These are phyloP conservation scores for Omphaloscelis lunosa DNA, from an alignment of 2,888 invertebrate species.

Conservation along the genomic window DNA sequence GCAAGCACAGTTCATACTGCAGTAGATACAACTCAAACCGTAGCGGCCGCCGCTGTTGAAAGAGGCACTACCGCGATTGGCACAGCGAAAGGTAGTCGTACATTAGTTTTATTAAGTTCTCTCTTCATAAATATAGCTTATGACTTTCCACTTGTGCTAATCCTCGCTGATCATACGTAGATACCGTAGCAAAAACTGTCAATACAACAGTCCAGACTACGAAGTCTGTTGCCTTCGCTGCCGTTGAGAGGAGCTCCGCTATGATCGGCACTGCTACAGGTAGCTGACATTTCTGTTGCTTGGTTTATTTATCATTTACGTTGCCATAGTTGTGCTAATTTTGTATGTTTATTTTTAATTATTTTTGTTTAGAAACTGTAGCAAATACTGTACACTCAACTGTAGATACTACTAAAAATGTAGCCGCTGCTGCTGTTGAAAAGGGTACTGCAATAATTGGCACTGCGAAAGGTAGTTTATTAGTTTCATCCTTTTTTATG, in stretches of 20 bases:
- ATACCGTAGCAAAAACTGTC: slow-evolving; percentile 66
- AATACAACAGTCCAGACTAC: slow-evolving; percentile 72
- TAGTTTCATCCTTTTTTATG: neutral
- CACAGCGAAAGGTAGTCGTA: slow-evolving; percentile 34
- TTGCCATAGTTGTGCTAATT: slow-evolving; percentile 51
- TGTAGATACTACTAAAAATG: slow-evolving; percentile 78
- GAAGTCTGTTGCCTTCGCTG: slow-evolving; percentile 73
- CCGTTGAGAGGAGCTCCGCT: slow-evolving; percentile 69
- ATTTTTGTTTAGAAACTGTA: slow-evolving; percentile 71
- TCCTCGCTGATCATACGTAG: slow-evolving; percentile 31
- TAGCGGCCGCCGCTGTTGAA: slow-evolving; percentile 29
- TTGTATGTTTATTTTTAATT: neutral
- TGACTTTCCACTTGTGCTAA: slow-evolving; percentile 18
- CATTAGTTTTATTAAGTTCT: slow-evolving; percentile 16
- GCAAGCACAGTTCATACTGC: slow-evolving; percentile 36
- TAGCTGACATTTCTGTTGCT: slow-evolving; percentile 16
- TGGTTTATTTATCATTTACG: slow-evolving; percentile 4
- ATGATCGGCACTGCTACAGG: slow-evolving; percentile 70
- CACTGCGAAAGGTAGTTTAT: slow-evolving; percentile 73
- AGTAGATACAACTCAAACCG: slow-evolving; percentile 37
- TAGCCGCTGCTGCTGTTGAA: slow-evolving; percentile 74
- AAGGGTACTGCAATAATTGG: slow-evolving; percentile 75
- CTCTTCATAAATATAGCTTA: neutral
- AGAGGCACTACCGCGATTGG: slow-evolving; percentile 16
- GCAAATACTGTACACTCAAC: slow-evolving; percentile 72